Conservation (phyloP, 1,140 invertebrate species). For the Limonius californicus region DNA sequence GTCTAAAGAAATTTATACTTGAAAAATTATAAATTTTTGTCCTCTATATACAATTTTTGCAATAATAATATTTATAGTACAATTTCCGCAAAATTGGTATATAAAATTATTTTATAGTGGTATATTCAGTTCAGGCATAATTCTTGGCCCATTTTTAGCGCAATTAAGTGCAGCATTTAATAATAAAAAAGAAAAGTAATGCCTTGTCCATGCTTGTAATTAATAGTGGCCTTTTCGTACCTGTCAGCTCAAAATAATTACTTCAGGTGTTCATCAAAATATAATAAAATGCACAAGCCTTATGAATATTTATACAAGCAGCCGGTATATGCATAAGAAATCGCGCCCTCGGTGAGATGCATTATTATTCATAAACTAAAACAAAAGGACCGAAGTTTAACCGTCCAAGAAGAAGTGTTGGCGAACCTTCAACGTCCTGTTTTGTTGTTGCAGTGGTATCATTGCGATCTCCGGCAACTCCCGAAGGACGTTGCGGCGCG, state of each 20-base stretch:
- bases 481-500: slow-evolving; percentile 47
- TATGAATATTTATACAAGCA: slow-evolving; percentile 36
- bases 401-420: neutral
- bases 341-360: slow-evolving; percentile 33
- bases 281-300: slow-evolving; percentile 23
- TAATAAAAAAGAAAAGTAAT: neutral
- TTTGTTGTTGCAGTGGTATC: slow-evolving; percentile 65
- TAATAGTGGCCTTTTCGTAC: slow-evolving; percentile 18
- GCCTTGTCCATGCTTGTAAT: slow-evolving; percentile 21
- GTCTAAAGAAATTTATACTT: too few species aligned
- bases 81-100: too few species aligned
- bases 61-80: too few species aligned
- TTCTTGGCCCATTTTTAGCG: neutral
- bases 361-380: slow-evolving; percentile 35
- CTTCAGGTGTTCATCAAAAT: slow-evolving; percentile 36
- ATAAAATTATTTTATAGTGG: too few species aligned
- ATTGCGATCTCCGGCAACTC: slow-evolving; percentile 51
- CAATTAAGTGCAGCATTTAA: neutral
- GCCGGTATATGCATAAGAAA: slow-evolving; percentile 32
- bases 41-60: too few species aligned
- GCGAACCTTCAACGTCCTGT: neutral
- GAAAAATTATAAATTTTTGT: too few species aligned
- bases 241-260: slow-evolving; percentile 35
- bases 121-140: too few species aligned
- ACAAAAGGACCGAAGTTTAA: slow-evolving; percentile 20